Base-by-base conservation (phyloP, 2,888 invertebrate genomes). In the Nineta flava region DNA sequence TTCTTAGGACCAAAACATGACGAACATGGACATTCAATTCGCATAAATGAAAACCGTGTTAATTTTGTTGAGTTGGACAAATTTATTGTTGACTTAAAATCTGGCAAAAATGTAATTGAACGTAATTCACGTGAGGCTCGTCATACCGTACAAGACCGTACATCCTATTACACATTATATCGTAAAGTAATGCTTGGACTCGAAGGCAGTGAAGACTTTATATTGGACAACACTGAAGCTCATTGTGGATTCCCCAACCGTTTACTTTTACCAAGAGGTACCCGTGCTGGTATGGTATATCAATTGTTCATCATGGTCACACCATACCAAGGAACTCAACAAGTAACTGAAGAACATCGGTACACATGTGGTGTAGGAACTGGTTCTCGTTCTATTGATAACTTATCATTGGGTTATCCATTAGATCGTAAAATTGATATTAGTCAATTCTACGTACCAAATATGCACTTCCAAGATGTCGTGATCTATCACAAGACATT, bases 1-100 rank as follows among this genome's bases (percentile, higher is more conserved):
- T 83, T 76, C 71, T 63, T 83, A 54, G 83, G 81, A 61, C 84
- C 84, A 1, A 82, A 82, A 63, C 72, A 73, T 59, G 79, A 83
- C 59, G 62, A 75, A 52, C 60, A 71, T 47, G 74, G 73, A 46
- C 72, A 72, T 40, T 60, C 73, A 19, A 68, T 78, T 46, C 74
- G 76, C 55, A 68, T 81, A 56, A 73, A 75, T 55, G 61, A 61
- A 9, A 77, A 77, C 65, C 74, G 78, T 43, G 59, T 74, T 32
- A 75, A 77, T 66, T 81, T 81, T 58, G 72, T 81, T 26, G 76
- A 81, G 61, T 60, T 83, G 31, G 79, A 81, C 59, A 67, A 70
- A 45, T 80, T 79, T 69, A 50, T 71, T 7, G 71, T 71, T 62
- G 72, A 75, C 55, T 64, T 84, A 51, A 66, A 61, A 21, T 68